Evolutionary conservation across 2,888 invertebrate genomes (phyloP).

Genomic region (Mylabris sibirica): DNA sequence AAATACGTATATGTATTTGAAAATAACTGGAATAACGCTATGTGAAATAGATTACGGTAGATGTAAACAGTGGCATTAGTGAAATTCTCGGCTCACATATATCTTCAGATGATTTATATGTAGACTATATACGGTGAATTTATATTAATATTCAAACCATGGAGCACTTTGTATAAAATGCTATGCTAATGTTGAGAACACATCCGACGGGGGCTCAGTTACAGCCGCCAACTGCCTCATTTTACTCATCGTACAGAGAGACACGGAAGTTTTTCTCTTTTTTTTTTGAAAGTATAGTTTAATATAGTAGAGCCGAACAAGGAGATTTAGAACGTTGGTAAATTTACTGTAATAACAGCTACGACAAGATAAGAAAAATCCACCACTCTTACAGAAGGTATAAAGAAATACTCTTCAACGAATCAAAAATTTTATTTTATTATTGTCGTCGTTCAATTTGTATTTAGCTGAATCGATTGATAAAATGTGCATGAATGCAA

Average conservation of each 20-base stretch:
- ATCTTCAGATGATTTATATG: conserved; percentile 49
- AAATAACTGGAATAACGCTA: neutral
- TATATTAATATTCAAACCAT: conserved; percentile 57
- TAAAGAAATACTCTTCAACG: neutral
- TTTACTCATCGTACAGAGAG: conserved; percentile 29
- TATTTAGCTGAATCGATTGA: neutral
- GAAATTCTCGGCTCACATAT: conserved; percentile 40
- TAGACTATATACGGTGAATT: conserved; percentile 44
- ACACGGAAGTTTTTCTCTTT: conserved; percentile 32
- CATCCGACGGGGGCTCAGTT: conserved; percentile 36
- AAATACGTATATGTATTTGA: neutral
- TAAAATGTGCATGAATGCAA: neutral
- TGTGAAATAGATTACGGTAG: conserved; percentile 40
- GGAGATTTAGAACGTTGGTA: conserved; percentile 45
- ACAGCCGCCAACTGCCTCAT: conserved; percentile 23
- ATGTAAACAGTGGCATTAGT: conserved; percentile 47
- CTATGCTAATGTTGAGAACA: conserved; percentile 55
- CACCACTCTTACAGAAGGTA: conserved; percentile 4
- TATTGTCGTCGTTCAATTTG: neutral
- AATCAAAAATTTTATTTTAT: neutral
- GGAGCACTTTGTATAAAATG: conserved; percentile 55
- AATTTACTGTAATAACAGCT: conserved; percentile 51
- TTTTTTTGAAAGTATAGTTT: conserved; percentile 39
- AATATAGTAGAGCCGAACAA: conserved; percentile 40
- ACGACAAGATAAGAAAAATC: conserved; percentile 37